Evolutionary conservation across 1,140 invertebrate genomes (phyloP).

Genomic region (Megalopta genalis): DNA sequence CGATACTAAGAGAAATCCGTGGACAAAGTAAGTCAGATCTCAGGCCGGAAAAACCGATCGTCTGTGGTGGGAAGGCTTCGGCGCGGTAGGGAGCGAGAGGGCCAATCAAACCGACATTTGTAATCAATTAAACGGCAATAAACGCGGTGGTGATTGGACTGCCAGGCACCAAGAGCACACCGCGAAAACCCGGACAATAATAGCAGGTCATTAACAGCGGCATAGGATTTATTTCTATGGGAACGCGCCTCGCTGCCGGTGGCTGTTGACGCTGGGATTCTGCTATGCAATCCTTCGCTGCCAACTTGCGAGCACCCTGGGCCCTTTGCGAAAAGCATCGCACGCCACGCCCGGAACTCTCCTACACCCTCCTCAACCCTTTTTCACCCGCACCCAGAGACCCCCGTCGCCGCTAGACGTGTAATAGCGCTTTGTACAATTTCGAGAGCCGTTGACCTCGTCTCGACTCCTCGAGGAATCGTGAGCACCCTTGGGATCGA

Average conservation of each 20-base stretch:
- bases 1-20: not conserved
- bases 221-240: conserved; percentile 74
- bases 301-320: not conserved
- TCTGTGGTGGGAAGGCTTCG: not conserved
- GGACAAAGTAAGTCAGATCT: not conserved
- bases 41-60: not conserved
- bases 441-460: conserved; percentile 21
- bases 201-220: conserved; percentile 75
- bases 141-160: conserved; percentile 76
- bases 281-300: not conserved
- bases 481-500: not conserved
- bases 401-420: not conserved
- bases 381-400: not conserved
- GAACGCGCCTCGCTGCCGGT: conserved; percentile 21
- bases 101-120: conserved; percentile 79
- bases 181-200: conserved; percentile 75
- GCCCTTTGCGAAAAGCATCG: not conserved
- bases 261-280: not conserved
- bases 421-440: conserved; percentile 1
- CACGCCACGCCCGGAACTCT: not conserved
- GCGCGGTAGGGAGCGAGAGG: conserved; percentile 53
- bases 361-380: not conserved
- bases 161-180: conserved; percentile 60
- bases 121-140: conserved; percentile 81
- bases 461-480: conserved; percentile 3